Base-by-base conservation (phyloP, 2,797 vertebrate genomes). In the Apodemus agrarius region DNA sequence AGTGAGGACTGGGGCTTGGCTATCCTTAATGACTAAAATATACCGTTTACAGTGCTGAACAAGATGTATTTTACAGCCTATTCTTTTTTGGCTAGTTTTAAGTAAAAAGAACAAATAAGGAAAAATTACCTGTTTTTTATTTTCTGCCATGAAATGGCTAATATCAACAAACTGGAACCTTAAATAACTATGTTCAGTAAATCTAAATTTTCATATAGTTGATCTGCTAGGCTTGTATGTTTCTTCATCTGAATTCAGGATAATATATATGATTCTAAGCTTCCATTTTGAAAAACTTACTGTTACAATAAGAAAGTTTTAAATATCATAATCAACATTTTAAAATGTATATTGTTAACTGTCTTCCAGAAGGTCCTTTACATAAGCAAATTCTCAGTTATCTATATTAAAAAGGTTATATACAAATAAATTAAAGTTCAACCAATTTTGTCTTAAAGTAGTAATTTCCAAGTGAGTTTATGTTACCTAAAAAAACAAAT, bases 261-360 rank as follows among this genome's bases (percentile, higher is more conserved):
- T 65, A 26, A 88, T 8, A 46, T 46, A 34, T 10, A 93, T 78
- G 12, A 72, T 24, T 24, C 22, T 63, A 75, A 96, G 21, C 37
- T 91, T 65, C 49, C 26, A 89, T 74, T 97, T 57, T 75, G n/a
- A 95, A 94, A 96, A 96, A n/a, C 40, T 89, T 80, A 94, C 10
- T 46, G 40, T 67, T 26, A 69, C 46, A 52, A 13, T n/a, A 69
- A 49, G 17, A 63, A 67, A n/a, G 43, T 52, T 43, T 69, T 49
- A 52, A 21, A 92, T 63, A 74, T 12, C 17, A 80, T 69, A 81
- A 90, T 37, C 43, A 80, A 61, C 24, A 69, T 59, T 4, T 19
- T 89, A 90, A 91, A 91, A 91, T 22, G 29, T 94, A 22, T 52
- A 93, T 29, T 67, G 83, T 34, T 94, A 91, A 92, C 54, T 82